phyloP scores from a whole-genome alignment of 2,888 invertebrate species.

The Paralinhomoeus sp. region DNA sequence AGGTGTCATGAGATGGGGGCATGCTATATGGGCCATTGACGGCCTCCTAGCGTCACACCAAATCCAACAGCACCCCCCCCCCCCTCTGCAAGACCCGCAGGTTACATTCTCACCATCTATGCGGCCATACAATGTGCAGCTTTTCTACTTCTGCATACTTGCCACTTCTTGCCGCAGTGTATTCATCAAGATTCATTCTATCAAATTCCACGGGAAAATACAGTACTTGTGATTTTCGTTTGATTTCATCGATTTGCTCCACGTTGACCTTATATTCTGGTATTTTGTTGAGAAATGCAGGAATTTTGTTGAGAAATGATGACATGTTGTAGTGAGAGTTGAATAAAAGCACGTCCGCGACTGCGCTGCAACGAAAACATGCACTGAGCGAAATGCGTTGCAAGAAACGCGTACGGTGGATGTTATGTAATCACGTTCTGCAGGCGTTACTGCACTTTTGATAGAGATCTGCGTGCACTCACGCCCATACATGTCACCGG shows the following conservation, averaged over 20 bases:
- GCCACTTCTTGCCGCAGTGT: neutral
- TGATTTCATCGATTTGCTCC: constrained; percentile 34
- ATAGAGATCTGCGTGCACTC: no score
- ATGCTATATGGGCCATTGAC: no score
- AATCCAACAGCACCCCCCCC: no score
- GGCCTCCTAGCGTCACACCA: no score
- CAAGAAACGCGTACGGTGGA: no score
- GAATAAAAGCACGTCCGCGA: constrained; percentile 44
- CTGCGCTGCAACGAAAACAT: constrained; percentile 37
- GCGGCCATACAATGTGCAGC: constrained; percentile 47
- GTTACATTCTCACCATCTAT: constrained; percentile 45
- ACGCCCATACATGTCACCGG: no score
- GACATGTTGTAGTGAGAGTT: constrained; percentile 45
- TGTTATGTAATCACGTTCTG: no score
- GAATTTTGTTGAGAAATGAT: constrained; percentile 42
- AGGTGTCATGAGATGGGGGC: no score
- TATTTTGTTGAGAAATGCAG: constrained; percentile 39
- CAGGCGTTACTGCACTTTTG: no score
- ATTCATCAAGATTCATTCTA: constrained; percentile 3
- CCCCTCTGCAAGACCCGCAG: no score
- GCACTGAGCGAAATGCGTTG: no score
- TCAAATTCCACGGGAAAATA: constrained; percentile 36
- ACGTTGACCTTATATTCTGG: constrained; percentile 40
- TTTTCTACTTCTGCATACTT: constrained; percentile 5
- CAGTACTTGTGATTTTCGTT: constrained; percentile 39